Base-by-base conservation (phyloP, 2,888 invertebrate species). In the Machimus atricapillus region DNA sequence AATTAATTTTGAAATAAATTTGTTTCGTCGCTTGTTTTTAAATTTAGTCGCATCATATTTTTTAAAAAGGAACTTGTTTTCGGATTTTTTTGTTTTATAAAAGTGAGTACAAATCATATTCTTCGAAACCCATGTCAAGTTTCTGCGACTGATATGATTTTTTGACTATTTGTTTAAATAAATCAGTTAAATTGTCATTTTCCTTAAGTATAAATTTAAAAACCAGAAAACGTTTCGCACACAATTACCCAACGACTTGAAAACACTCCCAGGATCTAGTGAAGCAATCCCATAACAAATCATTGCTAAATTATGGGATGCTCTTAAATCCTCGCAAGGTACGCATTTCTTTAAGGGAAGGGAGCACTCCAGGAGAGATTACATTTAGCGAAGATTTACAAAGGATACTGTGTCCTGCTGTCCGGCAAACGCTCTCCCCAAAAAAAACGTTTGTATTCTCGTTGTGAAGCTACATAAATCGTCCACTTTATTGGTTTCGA, bases 401-500 rank as follows among this genome's bases (percentile, higher is more conserved):
- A 79, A 74, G 52, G 74, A 34, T 52, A 46, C 46, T n/a, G 31
- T 12, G 16, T 74, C 46, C 52, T 76, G 14, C 76, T 52, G 34
- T 52, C 37, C 74, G 19, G 37, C 43, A 73, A 43, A n/a, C 40
- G 52, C 27, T 37, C 40, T 27, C 37, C 40, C 14, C 14, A 14
- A 46, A 46, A 46, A 23, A 77, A 56, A 81, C 83, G 82, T 88
- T 83, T 88, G 86, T 88, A 87, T 88, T 87, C 87, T 23, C 73
- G 27, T 40, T 85, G 85, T 85, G 83, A 87, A 66, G 85, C 86
- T 87, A 87, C 87, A 87, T 87, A 88, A 88, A 88, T 88, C 87
- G 87, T 87, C 83, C 87, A 88, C 85, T 88, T 88, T 88, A 88
- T 88, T 83, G 88, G 86, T 56, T 87, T 79, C 87, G 88, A 88